phyloP scores from a whole-genome alignment of 64 coral and sea anemone genomes.

The Trachythela sp. region DNA sequence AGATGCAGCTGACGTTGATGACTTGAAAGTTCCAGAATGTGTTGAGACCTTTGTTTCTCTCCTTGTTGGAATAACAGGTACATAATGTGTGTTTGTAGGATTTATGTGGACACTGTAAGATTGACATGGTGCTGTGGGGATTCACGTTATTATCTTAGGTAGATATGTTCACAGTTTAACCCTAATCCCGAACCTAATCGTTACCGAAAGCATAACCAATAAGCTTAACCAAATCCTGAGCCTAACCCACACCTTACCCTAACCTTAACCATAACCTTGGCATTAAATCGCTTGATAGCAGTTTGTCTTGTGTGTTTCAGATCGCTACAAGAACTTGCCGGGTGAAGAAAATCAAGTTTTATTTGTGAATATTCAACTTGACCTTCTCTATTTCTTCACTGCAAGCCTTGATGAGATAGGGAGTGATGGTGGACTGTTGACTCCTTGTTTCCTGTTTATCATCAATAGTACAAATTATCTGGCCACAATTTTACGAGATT shows the following conservation, averaged over 20 bases:
- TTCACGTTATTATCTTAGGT: no score
- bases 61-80: conserved; percentile 83
- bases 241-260: no score
- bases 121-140: no score
- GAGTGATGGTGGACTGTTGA: conserved; percentile 42
- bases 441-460: conserved; percentile 64
- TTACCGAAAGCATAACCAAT: no score
- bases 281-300: neutral
- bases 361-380: conserved; percentile 75
- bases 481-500: conserved; percentile 75
- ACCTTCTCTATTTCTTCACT: conserved; percentile 64
- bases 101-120: no score
- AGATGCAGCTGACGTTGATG: conserved; percentile 75
- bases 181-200: no score
- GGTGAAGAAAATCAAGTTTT: conserved; percentile 33
- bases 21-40: conserved; percentile 78
- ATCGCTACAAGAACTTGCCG: conserved; percentile 84
- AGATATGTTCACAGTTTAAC: neutral
- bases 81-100: no score
- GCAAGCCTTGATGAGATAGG: conserved; percentile 43
- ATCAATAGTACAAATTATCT: conserved; percentile 72
- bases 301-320: conserved; percentile 4
- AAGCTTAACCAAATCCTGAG: no score
- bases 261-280: no score
- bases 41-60: conserved; percentile 79